Evolutionary conservation across 2,797 vertebrate genomes (phyloP).

Genomic region (Cyprinella venusta): DNA sequence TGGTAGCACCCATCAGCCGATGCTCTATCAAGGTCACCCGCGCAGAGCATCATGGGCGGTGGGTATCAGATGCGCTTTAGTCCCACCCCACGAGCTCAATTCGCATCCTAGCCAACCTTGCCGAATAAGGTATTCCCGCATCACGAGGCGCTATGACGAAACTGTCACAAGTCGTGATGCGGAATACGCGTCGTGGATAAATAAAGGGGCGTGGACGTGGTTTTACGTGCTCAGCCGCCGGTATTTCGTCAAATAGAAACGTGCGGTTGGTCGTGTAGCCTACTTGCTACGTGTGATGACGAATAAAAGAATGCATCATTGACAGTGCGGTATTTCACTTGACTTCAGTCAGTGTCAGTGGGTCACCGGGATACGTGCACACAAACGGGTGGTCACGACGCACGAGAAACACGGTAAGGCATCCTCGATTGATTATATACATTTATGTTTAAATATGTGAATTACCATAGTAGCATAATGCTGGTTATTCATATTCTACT

Average conservation of each 20-base stretch:
- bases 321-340: neutral
- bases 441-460: neutral
- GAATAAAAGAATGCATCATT: slow-evolving; percentile 16
- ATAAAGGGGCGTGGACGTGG: slow-evolving; percentile 13
- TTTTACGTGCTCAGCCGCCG: slow-evolving; percentile 38
- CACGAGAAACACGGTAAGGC: slow-evolving; percentile 43
- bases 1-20: slow-evolving; percentile 64
- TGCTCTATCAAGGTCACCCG: slow-evolving; percentile 73
- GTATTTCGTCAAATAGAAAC: slow-evolving; percentile 58
- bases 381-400: slow-evolving; percentile 57
- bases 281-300: slow-evolving; percentile 35
- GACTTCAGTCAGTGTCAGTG: slow-evolving; percentile 17
- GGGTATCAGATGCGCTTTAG: slow-evolving; percentile 40
- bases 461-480: neutral
- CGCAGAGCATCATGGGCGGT: slow-evolving; percentile 68
- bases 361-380: slow-evolving; percentile 14
- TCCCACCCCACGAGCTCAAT: slow-evolving; percentile 55
- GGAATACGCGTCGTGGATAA: slow-evolving; percentile 48
- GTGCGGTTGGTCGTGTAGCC: slow-evolving; percentile 65
- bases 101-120: neutral
- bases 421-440: neutral
- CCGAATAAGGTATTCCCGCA: slow-evolving; percentile 5
- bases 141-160: slow-evolving; percentile 44
- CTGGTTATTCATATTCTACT: neutral
- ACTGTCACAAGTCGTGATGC: slow-evolving; percentile 61